Conservation (phyloP, 2,797 vertebrate species). For the Pipistrellus pipistrellus region DNA sequence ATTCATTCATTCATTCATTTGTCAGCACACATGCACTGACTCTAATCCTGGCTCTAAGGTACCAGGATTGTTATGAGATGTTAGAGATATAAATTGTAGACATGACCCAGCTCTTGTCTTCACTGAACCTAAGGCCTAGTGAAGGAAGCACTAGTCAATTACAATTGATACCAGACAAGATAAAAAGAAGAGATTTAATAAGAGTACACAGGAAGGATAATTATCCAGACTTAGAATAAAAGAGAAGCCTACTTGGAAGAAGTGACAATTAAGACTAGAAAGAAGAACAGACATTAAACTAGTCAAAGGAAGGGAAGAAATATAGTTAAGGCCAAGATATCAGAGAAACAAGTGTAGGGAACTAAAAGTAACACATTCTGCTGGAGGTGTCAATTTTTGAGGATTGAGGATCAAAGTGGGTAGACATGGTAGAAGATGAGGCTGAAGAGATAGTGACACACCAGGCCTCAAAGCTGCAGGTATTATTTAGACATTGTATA, state of each 20-base stretch:
- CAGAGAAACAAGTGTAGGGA: background rate
- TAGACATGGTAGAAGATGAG: background rate
- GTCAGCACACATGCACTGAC: background rate
- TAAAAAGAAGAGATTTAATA: background rate
- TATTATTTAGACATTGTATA: background rate
- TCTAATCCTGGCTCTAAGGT: background rate
- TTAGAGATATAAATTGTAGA: conserved; percentile 1
- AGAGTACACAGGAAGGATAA: background rate
- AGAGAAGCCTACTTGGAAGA: conserved; percentile 5
- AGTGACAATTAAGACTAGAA: background rate
- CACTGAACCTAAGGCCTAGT: background rate
- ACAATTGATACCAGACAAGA: background rate
- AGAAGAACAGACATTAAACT: background rate
- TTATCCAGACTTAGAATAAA: background rate
- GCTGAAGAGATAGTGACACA: background rate
- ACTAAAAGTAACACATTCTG: background rate
- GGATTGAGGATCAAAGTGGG: background rate
- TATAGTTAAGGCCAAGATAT: background rate
- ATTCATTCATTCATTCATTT: background rate
- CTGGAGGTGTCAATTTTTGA: background rate
- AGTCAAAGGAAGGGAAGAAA: background rate
- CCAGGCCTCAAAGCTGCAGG: background rate
- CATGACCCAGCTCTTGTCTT: background rate
- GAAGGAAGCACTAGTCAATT: background rate
- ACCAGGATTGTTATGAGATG: background rate